Percentiles rank a stretch among this genome's conserved stretches.
phyloP scores from a whole-genome alignment of 2,888 invertebrate species.

The Phortica magna region DNA sequence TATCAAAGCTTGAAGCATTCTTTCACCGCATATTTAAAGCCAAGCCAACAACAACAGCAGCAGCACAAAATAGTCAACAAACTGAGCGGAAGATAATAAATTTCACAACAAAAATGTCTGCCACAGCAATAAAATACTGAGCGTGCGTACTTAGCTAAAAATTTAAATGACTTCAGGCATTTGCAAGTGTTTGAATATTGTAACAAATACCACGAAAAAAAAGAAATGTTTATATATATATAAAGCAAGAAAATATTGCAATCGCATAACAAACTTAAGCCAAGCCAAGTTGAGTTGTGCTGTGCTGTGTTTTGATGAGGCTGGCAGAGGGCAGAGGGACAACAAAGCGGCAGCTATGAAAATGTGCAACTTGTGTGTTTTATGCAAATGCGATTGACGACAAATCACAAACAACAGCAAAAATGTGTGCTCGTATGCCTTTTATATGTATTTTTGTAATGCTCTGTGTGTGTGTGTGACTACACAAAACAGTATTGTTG shows the following conservation, averaged over 20 bases:
- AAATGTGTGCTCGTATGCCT: background rate
- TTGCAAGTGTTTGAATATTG: background rate
- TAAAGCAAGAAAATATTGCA: background rate
- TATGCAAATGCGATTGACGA: constrained; percentile 6
- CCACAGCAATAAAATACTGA: constrained; percentile 48
- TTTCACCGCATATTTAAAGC: background rate
- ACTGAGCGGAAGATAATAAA: background rate
- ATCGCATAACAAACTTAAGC: background rate
- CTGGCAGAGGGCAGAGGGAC: background rate
- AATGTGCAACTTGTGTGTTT: background rate
- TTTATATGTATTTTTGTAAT: too few species aligned
- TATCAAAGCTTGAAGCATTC: background rate
- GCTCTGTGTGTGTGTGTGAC: too few species aligned
- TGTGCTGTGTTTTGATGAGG: too few species aligned
- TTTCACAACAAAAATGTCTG: constrained; percentile 38
- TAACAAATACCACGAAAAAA: background rate
- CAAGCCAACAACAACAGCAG: background rate
- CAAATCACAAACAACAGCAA: background rate
- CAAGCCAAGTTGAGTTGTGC: too few species aligned
- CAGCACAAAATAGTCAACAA: too few species aligned
- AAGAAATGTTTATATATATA: background rate
- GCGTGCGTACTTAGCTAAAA: background rate
- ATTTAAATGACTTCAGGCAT: background rate
- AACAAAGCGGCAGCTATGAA: background rate
- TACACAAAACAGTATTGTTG: background rate